Conservation (phyloP, 2,113 vertebrate species). For the Tor tambroides region DNA sequence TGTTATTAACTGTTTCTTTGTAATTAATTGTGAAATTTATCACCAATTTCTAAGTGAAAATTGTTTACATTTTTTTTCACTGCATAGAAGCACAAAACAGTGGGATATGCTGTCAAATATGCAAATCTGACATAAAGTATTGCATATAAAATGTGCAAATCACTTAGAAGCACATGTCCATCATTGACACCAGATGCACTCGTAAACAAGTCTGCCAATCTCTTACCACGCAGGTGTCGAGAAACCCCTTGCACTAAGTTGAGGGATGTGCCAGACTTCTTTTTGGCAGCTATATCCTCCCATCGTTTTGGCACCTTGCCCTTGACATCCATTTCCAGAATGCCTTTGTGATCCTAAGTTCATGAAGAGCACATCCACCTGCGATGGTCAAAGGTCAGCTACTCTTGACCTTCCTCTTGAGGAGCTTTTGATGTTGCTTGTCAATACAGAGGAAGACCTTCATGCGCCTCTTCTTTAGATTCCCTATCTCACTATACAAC, state of each 20-base stretch:
- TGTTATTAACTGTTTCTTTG: background rate
- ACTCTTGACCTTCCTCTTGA: background rate
- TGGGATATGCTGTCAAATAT: background rate
- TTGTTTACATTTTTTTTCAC: background rate
- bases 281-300: conserved; percentile 74
- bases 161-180: background rate
- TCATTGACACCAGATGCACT: background rate
- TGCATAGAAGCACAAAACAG: background rate
- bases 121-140: conserved; percentile 25
- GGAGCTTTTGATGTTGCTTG: background rate
- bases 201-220: conserved; percentile 23
- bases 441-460: background rate
- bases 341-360: conserved; percentile 66
- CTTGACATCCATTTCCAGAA: conserved; percentile 63
- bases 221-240: conserved; percentile 83
- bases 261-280: conserved; percentile 63
- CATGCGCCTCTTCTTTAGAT: background rate
- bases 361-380: conserved; percentile 63
- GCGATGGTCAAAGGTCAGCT: conserved; percentile 17
- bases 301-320: conserved; percentile 72
- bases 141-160: conserved; percentile 42
- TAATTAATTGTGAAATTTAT: background rate
- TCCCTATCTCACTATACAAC: background rate
- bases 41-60: background rate
- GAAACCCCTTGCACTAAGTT: conserved; percentile 79